Evolutionary conservation across 1,140 invertebrate species (phyloP), one percentile per base, ranked within the genome.

Genomic region (Megathymus violae): DNA sequence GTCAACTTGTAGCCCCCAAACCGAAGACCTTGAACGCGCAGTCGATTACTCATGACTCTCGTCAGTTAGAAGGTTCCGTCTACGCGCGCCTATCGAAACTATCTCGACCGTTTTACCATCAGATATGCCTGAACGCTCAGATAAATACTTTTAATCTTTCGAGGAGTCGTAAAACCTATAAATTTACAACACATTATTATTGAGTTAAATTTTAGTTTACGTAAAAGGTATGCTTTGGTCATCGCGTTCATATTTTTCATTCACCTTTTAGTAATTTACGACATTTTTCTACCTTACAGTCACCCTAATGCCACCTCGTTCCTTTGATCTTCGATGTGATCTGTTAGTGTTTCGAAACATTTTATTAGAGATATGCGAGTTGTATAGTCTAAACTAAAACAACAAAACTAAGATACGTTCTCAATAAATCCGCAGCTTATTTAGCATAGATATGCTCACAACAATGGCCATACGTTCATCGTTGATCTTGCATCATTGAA

Each of bases 401-500:
- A 34, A 50, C 25, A 31, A 31, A 48, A 27, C 25, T 31, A 50
- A 50, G 27, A 50, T 17, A 16, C 34, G 11, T 11, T 11, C 34
- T 31, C 52, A 56, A 56, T 56, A 56, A 56, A 44, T 56, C 52
- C 40, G 25, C 48, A 34, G 48, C 52, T 44, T 56, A 56, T 56
- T 56, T 58, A 43, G 54, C 25, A 43, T 58, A 58, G 40, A 25
- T 46, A 34, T 46, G 41, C 41, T 31, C 44, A 34, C 52, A 61
- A 73, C 76, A 71, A 75, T 69, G 69, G 25, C 31, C 41, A 34
- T 74, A 68, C 59, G 47, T 51, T 69, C 60, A 71, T 68, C 72
- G 67, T 54, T 59, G 31, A 50, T 56, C 67, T 67, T 64, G 27
- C 58, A 70, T 76, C 68, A 54, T 41, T 64, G 58, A 64, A 63